Percentiles rank a stretch among this genome's conserved stretches.
phyloP scores from a whole-genome alignment of 2,888 invertebrate genomes.

The Polydrusus cervinus region DNA sequence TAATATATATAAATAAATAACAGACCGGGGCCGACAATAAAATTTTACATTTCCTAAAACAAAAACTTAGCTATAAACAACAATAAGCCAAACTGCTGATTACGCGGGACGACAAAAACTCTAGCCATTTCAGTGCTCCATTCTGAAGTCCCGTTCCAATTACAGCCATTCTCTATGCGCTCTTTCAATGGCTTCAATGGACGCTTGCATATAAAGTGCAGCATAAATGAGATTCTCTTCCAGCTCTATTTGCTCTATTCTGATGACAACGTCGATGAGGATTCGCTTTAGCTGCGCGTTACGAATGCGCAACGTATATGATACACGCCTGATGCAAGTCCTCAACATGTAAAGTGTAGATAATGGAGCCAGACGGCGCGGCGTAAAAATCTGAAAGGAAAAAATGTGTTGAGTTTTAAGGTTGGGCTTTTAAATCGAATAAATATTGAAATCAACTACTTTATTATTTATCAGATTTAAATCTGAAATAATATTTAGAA shows the following conservation, averaged over 20 bases:
- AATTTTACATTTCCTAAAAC: neutral
- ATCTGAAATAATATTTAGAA: no score
- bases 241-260: constrained; percentile 31
- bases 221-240: constrained; percentile 55
- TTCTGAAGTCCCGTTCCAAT: constrained; percentile 62
- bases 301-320: neutral
- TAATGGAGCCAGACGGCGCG: neutral
- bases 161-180: constrained; percentile 64
- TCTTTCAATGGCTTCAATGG: constrained; percentile 64
- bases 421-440: neutral
- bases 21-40: neutral
- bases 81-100: constrained; percentile 50
- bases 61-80: constrained; percentile 35
- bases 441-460: neutral
- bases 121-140: constrained; percentile 41
- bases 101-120: constrained; percentile 40
- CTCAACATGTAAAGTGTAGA: no score
- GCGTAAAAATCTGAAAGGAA: neutral
- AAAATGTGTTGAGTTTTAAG: neutral
- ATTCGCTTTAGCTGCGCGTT: constrained; percentile 29
- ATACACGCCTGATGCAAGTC: neutral
- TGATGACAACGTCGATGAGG: constrained; percentile 44
- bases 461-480: no score
- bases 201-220: constrained; percentile 66
- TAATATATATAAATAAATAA: neutral